Evolutionary conservation across 2,888 invertebrate species (phyloP).

Genomic region (Caenorhabditis sp.): DNA sequence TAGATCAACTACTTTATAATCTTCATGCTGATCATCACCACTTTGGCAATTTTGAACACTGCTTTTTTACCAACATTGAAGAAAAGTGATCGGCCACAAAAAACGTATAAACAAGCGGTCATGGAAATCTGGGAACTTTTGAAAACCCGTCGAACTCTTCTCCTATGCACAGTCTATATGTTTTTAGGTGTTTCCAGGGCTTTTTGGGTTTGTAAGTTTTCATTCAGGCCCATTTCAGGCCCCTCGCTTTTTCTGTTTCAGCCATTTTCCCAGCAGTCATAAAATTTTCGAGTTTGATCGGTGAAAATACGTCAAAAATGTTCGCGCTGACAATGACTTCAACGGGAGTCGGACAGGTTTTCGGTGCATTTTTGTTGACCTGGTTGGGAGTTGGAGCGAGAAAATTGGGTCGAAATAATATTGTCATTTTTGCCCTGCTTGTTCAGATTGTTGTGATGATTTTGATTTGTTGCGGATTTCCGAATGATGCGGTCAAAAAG

Average conservation of each 20-base stretch:
- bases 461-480: neutral
- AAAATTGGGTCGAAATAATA: neutral
- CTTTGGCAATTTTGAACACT: neutral
- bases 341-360: neutral
- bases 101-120: neutral
- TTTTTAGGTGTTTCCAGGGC: neutral
- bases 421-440: neutral
- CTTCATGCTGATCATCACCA: neutral
- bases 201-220: neutral
- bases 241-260: neutral
- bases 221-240: neutral
- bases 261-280: neutral
- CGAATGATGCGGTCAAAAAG: neutral
- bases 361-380: neutral
- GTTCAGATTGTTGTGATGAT: neutral
- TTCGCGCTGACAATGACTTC: neutral
- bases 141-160: neutral
- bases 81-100: neutral
- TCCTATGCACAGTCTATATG: neutral
- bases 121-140: neutral
- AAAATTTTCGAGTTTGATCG: neutral
- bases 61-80: neutral
- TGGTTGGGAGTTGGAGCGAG: neutral
- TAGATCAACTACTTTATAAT: neutral
- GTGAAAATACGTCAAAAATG: neutral